Base-by-base conservation (phyloP, 2,888 invertebrate species). In the Desoria tigrina region DNA sequence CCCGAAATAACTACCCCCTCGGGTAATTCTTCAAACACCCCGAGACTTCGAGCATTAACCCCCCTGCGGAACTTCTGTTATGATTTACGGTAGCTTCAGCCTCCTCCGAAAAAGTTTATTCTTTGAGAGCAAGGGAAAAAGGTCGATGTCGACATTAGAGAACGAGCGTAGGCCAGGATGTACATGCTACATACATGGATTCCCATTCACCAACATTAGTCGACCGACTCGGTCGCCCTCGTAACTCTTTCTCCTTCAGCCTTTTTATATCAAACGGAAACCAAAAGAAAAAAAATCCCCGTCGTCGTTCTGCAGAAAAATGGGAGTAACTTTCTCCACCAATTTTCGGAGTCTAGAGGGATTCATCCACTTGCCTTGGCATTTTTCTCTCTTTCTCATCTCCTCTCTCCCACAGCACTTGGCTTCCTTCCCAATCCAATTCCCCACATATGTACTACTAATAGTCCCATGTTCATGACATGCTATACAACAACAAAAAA, bases 281-380 rank as follows among this genome's bases (percentile, higher is more conserved):
- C 28, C 26, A 55, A 55, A 55, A 55, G 7, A 7, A 21, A 49
- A 68, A 39, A 39, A 39, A 9, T n/a, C 9, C 16, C 9, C 21
- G 9, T 21, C n/a, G 45, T 45, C 21, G 9, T 45, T 65, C 62
- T 68, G 70, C 66, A 67, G 71, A 71, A 73, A 72, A 71, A 66
- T 69, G 67, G 71, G 68, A 66, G 72, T 68, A 55, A 55, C 55
- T 55, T 55, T 55, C 27, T 32, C 32, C 32, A 28, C 18, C 21
- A 18, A 18, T 6, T 32, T 32, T 9, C 21, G 28, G 28, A 55
- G 55, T 55, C 55, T 26, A 26, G n/a, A 55, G 55, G 55, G 55
- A 55, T 55, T 55, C 55, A 55, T 55, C 32, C 55, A 55, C 55
- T 55, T 55, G 18, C 9, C 55, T 55, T 55, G 18, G 32, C 55